These are phyloP conservation scores for Balaenoptera acutorostrata DNA, from an alignment of 2,113 vertebrate species.

Conservation along the genomic window DNA sequence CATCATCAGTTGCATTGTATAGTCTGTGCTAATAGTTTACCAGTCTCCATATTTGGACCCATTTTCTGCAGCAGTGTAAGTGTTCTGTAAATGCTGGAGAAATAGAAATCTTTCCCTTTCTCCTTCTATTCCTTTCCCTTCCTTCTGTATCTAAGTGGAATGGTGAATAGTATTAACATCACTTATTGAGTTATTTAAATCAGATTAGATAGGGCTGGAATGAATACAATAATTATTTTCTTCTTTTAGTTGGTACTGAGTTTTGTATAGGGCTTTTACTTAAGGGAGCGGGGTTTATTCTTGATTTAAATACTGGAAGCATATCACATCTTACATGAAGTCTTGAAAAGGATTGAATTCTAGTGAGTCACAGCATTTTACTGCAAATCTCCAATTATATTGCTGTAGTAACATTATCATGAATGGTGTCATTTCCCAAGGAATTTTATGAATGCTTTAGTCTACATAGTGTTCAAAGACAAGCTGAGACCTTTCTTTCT, in stretches of 20 bases:
- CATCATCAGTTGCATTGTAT: not conserved
- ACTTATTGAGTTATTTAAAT: not conserved
- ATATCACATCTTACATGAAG: not conserved
- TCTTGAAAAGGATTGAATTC: not conserved
- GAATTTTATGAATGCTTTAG: not conserved
- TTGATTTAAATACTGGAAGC: constrained; percentile 1
- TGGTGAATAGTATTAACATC: not conserved
- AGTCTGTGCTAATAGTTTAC: not conserved
- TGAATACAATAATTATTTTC: not conserved
- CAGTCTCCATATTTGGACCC: constrained; percentile 6
- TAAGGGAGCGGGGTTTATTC: not conserved
- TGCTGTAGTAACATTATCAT: not conserved
- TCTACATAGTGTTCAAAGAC: not conserved
- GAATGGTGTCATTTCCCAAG: not conserved
- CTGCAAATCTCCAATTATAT: not conserved
- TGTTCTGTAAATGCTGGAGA: not conserved
- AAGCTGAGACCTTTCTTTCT: not conserved
- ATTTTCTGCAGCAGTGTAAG: not conserved
- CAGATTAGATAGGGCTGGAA: not conserved
- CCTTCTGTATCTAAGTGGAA: not conserved
- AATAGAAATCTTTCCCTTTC: not conserved
- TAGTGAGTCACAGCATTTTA: not conserved
- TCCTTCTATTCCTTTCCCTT: not conserved
- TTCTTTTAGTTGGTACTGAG: not conserved
- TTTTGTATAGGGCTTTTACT: not conserved